A percentile compares a stretch with the other conserved stretches of the same genome.
phyloP scores from a whole-genome alignment of 2,888 invertebrate genomes.

The Ramazzottius varieornatus region DNA sequence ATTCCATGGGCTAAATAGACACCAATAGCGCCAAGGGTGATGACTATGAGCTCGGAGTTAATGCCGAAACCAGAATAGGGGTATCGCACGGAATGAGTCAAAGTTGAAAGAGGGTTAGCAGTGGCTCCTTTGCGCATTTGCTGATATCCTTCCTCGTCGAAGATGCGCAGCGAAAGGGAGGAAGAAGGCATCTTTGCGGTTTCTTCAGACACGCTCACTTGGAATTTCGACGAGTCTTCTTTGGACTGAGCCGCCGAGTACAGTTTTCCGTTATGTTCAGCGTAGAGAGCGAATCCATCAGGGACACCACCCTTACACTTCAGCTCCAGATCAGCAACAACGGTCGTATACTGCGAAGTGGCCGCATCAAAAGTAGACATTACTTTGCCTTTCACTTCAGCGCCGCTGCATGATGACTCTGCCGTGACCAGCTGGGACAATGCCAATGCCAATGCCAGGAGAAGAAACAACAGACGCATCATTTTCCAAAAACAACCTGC shows the following conservation, averaged over 20 bases:
- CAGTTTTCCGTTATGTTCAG: background rate
- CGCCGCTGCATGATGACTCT: background rate
- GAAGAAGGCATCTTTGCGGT: background rate
- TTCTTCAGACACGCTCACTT: background rate
- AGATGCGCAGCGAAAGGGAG: background rate
- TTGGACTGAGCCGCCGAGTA: background rate
- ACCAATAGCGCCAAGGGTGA: background rate
- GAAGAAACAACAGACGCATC: too few species aligned
- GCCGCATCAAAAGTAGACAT: background rate
- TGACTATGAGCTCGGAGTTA: background rate
- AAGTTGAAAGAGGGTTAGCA: background rate
- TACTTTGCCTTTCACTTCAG: background rate
- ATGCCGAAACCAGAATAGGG: background rate
- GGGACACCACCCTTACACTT: background rate
- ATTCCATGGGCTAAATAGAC: background rate
- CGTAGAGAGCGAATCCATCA: background rate
- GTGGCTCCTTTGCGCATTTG: background rate
- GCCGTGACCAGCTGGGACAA: background rate
- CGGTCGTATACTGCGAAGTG: background rate
- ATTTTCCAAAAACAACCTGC: too few species aligned
- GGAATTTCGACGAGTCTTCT: background rate
- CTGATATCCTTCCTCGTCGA: background rate
- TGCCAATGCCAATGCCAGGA: too few species aligned
- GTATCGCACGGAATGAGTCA: background rate
- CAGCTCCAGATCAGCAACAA: background rate